Evolutionary conservation across 2,797 vertebrate species (phyloP).

Genomic region (Microchirus variegatus): DNA sequence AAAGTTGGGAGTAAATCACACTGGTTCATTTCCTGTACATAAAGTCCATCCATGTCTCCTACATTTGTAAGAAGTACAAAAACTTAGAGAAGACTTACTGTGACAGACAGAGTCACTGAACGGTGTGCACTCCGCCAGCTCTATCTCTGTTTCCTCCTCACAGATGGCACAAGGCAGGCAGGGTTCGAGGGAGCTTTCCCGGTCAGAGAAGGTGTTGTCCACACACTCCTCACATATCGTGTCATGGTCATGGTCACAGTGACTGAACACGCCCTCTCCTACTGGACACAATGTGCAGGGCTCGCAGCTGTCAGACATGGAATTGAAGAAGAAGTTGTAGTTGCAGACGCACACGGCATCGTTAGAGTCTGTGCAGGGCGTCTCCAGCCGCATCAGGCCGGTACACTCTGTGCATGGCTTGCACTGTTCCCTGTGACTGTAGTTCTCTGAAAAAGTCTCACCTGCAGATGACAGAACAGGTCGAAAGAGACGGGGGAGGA

Average conservation of each 20-base stretch:
- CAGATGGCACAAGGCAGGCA: constrained; percentile 96
- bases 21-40: no score
- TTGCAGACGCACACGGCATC: constrained; percentile 89
- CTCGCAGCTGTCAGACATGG: constrained; percentile 68
- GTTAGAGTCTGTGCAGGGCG: constrained; percentile 94
- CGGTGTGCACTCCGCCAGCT: constrained; percentile 81
- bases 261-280: constrained; percentile 85
- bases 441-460: constrained; percentile 90
- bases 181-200: constrained; percentile 92
- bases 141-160: constrained; percentile 85
- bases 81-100: constrained; percentile 72
- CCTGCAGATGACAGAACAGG: constrained; percentile 75
- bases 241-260: constrained; percentile 85
- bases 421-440: constrained; percentile 89
- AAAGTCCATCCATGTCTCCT: no score
- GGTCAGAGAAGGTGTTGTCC: constrained; percentile 89
- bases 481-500: constrained; percentile 1
- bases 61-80: neutral
- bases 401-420: constrained; percentile 87
- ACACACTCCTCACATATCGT: constrained; percentile 90
- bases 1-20: no score
- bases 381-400: constrained; percentile 90
- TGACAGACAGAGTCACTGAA: constrained; percentile 84
- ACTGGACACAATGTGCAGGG: constrained; percentile 85
- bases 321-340: constrained; percentile 86